A percentile compares a stretch with the other conserved stretches of the same genome.
These are phyloP conservation scores for Laticauda colubrina DNA, from an alignment of 2,113 vertebrate genomes.

Conservation along the genomic window DNA sequence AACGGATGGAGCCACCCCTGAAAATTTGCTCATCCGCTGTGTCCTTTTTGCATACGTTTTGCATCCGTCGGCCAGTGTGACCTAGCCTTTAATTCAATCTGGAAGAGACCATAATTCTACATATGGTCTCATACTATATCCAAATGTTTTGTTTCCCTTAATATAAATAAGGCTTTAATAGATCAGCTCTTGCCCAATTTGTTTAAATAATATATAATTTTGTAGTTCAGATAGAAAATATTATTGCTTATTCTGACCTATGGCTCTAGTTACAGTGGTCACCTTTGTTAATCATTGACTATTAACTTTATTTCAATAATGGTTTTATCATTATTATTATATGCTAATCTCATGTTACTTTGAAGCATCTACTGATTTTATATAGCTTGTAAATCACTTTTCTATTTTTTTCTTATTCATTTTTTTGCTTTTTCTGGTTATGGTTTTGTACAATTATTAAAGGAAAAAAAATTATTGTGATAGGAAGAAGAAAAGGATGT, in stretches of 20 bases:
- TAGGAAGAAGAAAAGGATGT: not conserved
- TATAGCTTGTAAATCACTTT: not conserved
- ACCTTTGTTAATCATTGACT: not conserved
- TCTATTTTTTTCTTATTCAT: not conserved
- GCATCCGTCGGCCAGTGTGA: too few relatives aligned
- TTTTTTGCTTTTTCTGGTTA: not conserved
- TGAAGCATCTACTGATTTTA: not conserved
- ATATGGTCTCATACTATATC: not conserved
- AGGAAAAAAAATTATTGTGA: not conserved
- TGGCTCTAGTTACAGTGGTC: not conserved
- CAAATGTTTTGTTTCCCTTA: not conserved
- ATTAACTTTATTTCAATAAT: not conserved
- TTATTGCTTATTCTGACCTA: not conserved
- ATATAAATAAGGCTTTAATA: not conserved
- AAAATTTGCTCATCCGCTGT: too few relatives aligned
- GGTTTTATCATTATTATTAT: not conserved
- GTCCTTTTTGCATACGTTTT: too few relatives aligned
- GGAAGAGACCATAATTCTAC: not conserved
- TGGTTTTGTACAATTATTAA: not conserved
- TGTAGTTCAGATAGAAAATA: not conserved
- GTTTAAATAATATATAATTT: not conserved
- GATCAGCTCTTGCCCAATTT: not conserved
- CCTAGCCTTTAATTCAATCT: not conserved
- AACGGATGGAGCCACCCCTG: too few relatives aligned
- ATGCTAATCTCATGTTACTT: not conserved